A percentile compares a stretch with the other conserved stretches of the same genome.
Evolutionary conservation across 2,888 invertebrate genomes (phyloP).

Genomic region (Ceriagrion tenellum): DNA sequence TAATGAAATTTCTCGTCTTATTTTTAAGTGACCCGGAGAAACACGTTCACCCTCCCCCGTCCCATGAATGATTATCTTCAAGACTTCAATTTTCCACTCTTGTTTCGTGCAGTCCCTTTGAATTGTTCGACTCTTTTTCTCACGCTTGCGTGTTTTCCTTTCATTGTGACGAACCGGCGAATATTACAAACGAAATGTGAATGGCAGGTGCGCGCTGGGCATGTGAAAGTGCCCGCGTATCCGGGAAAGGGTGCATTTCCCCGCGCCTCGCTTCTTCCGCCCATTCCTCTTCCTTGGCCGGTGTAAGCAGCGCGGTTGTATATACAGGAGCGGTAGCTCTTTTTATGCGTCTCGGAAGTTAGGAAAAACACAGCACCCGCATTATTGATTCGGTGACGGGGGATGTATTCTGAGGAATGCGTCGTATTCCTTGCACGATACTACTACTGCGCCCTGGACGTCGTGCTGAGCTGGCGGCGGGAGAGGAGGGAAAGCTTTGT

Average conservation of each 20-base stretch:
- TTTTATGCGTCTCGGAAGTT: not conserved
- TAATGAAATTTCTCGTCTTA: not conserved
- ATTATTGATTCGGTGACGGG: slow-evolving; percentile 42
- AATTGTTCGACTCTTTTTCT: too few species aligned
- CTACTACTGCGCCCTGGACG: not conserved
- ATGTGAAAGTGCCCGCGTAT: too few species aligned
- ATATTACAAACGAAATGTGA: too few species aligned
- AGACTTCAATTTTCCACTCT: not conserved
- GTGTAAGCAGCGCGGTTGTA: too few species aligned
- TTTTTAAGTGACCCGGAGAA: not conserved
- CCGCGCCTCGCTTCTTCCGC: too few species aligned
- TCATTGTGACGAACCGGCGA: too few species aligned
- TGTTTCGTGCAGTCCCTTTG: too few species aligned
- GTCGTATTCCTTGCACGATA: slow-evolving; percentile 14
- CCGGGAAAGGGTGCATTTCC: too few species aligned
- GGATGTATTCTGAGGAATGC: slow-evolving; percentile 6
- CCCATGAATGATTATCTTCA: not conserved
- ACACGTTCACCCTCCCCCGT: not conserved
- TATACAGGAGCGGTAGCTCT: too few species aligned
- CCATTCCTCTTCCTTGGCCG: too few species aligned
- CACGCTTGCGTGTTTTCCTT: too few species aligned
- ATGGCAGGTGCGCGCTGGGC: too few species aligned
- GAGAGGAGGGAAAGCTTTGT: not conserved
- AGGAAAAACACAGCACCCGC: slow-evolving; percentile 31
- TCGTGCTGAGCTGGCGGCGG: not conserved